Base-by-base conservation (phyloP, 2,797 vertebrate species). In the Acanthornis magna region DNA sequence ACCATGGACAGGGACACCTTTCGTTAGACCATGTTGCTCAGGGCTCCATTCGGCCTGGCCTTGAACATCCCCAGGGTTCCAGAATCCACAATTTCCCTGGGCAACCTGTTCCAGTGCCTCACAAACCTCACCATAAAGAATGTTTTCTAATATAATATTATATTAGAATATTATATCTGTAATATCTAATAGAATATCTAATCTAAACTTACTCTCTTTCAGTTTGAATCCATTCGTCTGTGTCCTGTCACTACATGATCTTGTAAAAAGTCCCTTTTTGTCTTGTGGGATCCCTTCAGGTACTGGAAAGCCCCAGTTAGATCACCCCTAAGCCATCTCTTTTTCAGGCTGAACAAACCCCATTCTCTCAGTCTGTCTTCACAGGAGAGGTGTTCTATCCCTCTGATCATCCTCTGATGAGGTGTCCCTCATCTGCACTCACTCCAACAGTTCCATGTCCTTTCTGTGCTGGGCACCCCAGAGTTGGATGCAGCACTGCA, bases 401-500 rank as follows among this genome's bases (percentile, higher is more conserved):
- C 10, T 62, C 10, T 42, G 32, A 55, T 29, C 19, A 62, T 25
- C 36, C 43, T 62, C n/a, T n/a, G n/a, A n/a, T n/a, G n/a, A n/a
- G 36, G 18, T 43, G 23, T 13, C 36, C 23, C 16, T 62, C 6
- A 10, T 74, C 50, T 62, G 42, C 11, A 43, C 36, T 62, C 1
- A 0, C 19, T 62, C 21, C 36, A 48, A 20, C 34, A 74, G 48
- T 4, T 62, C 18, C 1, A 3, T 36, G 48, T 30, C 4, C 48
- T 21, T 81, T 47, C 16, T 68, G 7, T 70, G 86, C 23, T 75
- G 34, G 10, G 19, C 13, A 60, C 8, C 53, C 38, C 45, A 66
- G 60, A 73, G 76, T n/a, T 88, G 75, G 4, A 58, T 3, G 2
- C 38, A 21, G 77, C 54, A 5, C 54, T 61, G 3, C 55, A 55